Base-by-base conservation (phyloP, 1,140 invertebrate genomes). In the Dryas iulia region DNA sequence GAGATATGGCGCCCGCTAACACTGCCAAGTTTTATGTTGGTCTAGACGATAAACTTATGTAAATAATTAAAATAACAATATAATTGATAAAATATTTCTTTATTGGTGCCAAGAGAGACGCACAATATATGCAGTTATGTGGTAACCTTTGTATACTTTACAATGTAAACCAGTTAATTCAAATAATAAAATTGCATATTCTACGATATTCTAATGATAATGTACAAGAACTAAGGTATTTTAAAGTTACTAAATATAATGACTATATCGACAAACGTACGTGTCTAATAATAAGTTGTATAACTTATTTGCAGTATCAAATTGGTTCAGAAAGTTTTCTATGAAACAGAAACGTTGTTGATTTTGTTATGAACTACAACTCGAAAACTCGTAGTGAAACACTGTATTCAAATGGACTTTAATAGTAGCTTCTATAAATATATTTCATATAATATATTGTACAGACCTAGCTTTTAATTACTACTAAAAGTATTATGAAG, bases 61-160 rank as follows among this genome's bases (percentile, higher is more conserved):
- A n/a, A 52, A 47, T 54, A 10, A 21, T 47, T 47, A 47, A 39
- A 47, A 21, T 47, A 21, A 47, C 2, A 47, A 47, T 47, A 47
- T 47, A 18, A 21, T 21, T 21, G 18, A 10, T 10, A 18, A 47
- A 21, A 21, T 39, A 0, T 47, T 21, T 47, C 8, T 47, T 18
- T 47, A 47, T 47, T 0, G 8, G 18, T 18, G 18, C 21, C 18
- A 6, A 47, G 58, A 28, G 57, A 28, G 63, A 70, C 64, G 69
- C 76, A 58, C 71, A 69, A 74, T 69, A 73, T 69, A 85, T 87
- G 84, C 84, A 83, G 86, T 88, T 87, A 86, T 81, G 21, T 24
- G 24, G 12, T 6, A 56, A 11, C 2, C 10, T 56, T 24, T 56
- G 53, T 56, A n/a, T n/a, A n/a, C n/a, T n/a, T n/a, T 2, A 47